These are phyloP conservation scores for Bombus difficillimus DNA, from an alignment of 1,140 invertebrate species.

Conservation along the genomic window DNA sequence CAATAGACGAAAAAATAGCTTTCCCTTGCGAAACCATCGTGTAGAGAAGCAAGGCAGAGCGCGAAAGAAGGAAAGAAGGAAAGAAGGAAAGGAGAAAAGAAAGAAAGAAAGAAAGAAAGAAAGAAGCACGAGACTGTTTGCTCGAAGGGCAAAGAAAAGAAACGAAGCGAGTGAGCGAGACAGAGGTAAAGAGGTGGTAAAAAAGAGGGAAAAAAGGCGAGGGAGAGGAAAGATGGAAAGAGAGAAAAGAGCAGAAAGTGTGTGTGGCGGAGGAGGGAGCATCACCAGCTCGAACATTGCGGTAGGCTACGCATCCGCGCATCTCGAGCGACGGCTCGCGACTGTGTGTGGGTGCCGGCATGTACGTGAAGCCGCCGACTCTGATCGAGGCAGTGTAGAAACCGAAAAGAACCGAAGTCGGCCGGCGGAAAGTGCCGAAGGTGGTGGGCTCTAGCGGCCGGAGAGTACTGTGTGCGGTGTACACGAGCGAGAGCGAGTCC, in stretches of 20 bases:
- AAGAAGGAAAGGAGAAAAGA: background rate
- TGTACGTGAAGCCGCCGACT: slow-evolving; percentile 52
- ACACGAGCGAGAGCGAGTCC: slow-evolving; percentile 62
- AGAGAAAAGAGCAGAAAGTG: background rate
- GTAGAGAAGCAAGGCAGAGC: background rate
- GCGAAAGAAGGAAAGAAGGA: background rate
- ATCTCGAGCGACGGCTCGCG: slow-evolving; percentile 50
- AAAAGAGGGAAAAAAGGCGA: background rate
- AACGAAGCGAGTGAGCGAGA: slow-evolving; percentile 26
- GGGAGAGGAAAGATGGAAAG: slow-evolving; percentile 17
- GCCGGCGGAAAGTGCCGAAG: slow-evolving; percentile 53
- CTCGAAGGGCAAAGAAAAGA: slow-evolving; percentile 33
- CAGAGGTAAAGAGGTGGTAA: slow-evolving; percentile 17
- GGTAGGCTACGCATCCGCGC: slow-evolving; percentile 77
- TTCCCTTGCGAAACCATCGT: background rate
- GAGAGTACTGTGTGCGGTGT: slow-evolving; percentile 34
- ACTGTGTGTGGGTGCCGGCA: slow-evolving; percentile 53
- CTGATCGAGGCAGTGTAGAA: slow-evolving; percentile 38
- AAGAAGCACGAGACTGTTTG: background rate
- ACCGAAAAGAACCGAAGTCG: slow-evolving; percentile 60
- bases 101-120: background rate
- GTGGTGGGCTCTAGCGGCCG: slow-evolving; percentile 27
- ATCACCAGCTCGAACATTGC: slow-evolving; percentile 71
- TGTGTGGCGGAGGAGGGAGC: slow-evolving; percentile 23
- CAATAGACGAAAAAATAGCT: slow-evolving; percentile 71